Conservation (phyloP, 1,140 invertebrate genomes). For the Heterodera schachtii region DNA sequence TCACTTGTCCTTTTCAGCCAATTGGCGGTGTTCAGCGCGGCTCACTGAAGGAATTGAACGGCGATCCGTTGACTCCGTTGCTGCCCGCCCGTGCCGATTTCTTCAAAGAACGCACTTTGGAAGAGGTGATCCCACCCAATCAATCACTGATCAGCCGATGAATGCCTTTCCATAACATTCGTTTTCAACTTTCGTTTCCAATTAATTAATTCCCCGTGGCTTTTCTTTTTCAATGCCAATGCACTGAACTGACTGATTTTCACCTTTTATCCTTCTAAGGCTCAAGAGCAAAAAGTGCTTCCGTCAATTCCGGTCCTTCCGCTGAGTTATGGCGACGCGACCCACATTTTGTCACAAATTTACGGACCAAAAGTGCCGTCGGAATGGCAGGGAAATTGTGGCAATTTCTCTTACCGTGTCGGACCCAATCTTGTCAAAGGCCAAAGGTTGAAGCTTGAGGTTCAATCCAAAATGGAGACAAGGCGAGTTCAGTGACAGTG, state of each 20-base stretch:
- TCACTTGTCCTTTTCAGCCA: not conserved
- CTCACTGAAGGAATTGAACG: slow-evolving; percentile 13
- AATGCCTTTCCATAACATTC: too few relatives aligned
- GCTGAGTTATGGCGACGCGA: slow-evolving; percentile 60
- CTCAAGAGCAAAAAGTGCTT: slow-evolving; percentile 32
- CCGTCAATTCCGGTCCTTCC: slow-evolving; percentile 63
- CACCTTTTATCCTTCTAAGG: slow-evolving; percentile 23
- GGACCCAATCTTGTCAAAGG: slow-evolving; percentile 45
- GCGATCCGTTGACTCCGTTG: slow-evolving; percentile 60
- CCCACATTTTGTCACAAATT: slow-evolving; percentile 51
- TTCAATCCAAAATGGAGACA: slow-evolving; percentile 51
- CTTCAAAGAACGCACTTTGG: slow-evolving; percentile 44
- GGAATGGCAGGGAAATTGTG: slow-evolving; percentile 58
- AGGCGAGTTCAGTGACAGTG: slow-evolving; percentile 13
- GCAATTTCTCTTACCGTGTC: slow-evolving; percentile 61
- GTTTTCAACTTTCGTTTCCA: too few relatives aligned
- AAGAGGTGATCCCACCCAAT: slow-evolving; percentile 38
- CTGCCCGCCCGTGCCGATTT: slow-evolving; percentile 58
- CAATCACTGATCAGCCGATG: not conserved
- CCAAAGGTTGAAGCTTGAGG: slow-evolving; percentile 46
- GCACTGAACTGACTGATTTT: too few relatives aligned
- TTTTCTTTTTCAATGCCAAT: too few relatives aligned
- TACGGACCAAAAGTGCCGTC: slow-evolving; percentile 43
- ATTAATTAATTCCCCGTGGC: too few relatives aligned
- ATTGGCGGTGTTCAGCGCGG: slow-evolving; percentile 38